These are phyloP conservation scores for Orestias chungarensis DNA, from an alignment of 2,797 vertebrate species.

Conservation along the genomic window DNA sequence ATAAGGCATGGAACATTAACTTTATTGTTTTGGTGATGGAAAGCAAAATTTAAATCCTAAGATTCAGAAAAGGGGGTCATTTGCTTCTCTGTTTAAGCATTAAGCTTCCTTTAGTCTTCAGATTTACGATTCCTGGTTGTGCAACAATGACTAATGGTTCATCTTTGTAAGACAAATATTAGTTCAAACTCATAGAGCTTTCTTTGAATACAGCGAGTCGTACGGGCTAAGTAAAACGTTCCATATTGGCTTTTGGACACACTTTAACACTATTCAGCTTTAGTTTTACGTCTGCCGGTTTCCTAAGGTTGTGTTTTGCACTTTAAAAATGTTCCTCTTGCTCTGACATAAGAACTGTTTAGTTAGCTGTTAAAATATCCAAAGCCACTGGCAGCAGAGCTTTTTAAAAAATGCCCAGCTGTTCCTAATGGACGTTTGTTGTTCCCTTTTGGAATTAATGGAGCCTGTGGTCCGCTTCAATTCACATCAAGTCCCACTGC, in stretches of 20 bases:
- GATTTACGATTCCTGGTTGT: neutral
- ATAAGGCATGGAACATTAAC: neutral
- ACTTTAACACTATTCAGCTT: neutral
- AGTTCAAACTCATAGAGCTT: neutral
- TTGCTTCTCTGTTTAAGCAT: neutral
- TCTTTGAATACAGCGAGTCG: neutral
- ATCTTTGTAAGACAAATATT: neutral
- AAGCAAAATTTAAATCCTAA: neutral
- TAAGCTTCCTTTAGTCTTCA: neutral
- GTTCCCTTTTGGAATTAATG: neutral
- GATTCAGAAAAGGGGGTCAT: neutral
- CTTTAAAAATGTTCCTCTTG: neutral
- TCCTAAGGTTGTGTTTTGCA: neutral
- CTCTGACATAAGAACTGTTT: neutral
- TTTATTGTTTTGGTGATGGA: neutral
- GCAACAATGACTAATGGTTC: neutral
- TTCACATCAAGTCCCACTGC: slow-evolving; percentile 4
- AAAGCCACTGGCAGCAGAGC: neutral
- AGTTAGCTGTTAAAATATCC: neutral
- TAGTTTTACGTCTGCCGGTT: neutral
- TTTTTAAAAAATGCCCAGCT: neutral
- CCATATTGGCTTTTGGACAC: neutral
- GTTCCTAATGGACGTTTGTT: neutral
- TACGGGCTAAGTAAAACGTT: neutral
- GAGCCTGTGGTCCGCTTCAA: neutral